Percentiles rank a stretch among this genome's conserved stretches.
Conservation (phyloP, 2,113 vertebrate genomes). For the Otus sunia region DNA sequence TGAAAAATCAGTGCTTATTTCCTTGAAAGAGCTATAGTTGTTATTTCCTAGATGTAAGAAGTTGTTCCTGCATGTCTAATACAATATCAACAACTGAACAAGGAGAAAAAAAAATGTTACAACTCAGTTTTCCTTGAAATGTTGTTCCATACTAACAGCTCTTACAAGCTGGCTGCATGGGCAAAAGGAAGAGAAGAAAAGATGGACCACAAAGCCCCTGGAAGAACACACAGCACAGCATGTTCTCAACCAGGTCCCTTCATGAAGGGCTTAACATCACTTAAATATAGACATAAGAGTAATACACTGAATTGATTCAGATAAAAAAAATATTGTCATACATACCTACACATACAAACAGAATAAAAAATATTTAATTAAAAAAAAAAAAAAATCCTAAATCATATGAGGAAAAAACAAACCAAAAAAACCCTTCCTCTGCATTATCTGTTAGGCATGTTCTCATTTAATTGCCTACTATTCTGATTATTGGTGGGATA, state of each 20-base stretch:
- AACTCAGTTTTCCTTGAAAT: background rate
- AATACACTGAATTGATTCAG: background rate
- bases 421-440: rapidly evolving
- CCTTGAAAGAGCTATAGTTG: background rate
- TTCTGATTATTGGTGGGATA: background rate
- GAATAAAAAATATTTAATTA: background rate
- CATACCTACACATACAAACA: background rate
- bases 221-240: background rate
- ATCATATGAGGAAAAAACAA: background rate
- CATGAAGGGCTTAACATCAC: background rate
- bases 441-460: background rate
- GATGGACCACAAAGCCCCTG: background rate
- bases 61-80: background rate
- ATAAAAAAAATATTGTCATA: background rate
- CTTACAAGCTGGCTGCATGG: background rate
- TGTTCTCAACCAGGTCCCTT: background rate
- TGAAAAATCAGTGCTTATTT: background rate
- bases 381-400: background rate
- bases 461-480: background rate
- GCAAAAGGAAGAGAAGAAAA: background rate
- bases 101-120: background rate
- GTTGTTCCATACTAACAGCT: background rate
- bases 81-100: rapidly evolving
- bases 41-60: background rate
- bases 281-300: background rate